phyloP scores from a whole-genome alignment of 2,113 vertebrate species.

The Sciurus niger region DNA sequence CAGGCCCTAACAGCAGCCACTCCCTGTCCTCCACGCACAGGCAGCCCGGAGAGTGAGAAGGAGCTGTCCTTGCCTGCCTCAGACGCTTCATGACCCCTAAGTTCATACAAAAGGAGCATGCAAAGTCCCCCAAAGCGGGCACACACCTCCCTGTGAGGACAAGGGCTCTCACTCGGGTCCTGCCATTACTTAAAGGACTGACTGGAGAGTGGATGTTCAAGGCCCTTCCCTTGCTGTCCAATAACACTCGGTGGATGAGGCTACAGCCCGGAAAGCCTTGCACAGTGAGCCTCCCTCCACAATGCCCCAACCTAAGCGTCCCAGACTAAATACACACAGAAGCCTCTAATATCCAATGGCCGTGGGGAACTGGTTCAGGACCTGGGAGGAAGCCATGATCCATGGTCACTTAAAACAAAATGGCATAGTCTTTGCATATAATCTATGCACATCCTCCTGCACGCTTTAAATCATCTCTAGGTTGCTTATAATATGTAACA shows the following conservation, averaged over 20 bases:
- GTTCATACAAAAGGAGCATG: not conserved
- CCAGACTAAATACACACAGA: not conserved
- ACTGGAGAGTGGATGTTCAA: not conserved
- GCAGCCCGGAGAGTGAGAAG: not conserved
- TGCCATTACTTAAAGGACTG: not conserved
- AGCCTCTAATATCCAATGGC: no score
- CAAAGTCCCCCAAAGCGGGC: not conserved
- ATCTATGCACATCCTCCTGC: not conserved
- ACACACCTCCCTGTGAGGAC: no score
- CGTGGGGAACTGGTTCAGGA: not conserved
- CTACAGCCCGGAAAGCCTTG: not conserved
- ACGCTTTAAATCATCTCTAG: not conserved
- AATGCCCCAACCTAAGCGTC: not conserved
- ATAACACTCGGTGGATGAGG: not conserved
- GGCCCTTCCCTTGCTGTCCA: not conserved
- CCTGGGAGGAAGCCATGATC: not conserved
- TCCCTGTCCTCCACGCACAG: not conserved
- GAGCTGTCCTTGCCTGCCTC: not conserved
- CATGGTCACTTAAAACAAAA: not conserved
- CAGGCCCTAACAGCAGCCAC: not conserved
- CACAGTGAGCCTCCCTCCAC: not conserved
- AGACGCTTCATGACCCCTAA: not conserved
- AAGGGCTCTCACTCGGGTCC: not conserved
- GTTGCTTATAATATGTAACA: not conserved
- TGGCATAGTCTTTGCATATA: not conserved